Evolutionary conservation across 1,140 invertebrate genomes (phyloP), one percentile per base, ranked within the genome.

Genomic region (Leucophenga varia): DNA sequence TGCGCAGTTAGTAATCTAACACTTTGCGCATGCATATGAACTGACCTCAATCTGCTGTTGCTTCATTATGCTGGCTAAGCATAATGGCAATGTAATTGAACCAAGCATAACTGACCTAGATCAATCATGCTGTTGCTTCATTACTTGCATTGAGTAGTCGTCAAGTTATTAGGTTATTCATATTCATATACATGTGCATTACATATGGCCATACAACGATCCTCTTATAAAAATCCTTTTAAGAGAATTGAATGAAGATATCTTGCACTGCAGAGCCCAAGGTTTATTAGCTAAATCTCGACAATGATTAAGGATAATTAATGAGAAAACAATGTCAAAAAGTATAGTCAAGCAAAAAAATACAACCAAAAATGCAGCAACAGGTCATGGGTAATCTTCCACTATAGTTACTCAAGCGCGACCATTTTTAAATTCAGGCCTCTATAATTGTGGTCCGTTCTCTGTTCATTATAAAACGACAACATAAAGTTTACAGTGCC

Each of bases 371-470:
- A 31, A 2, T 41, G 3, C 25, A 38, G n/a, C 9, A 47, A 6
- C 48, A 44, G 14, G 34, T 48, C 7, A 52, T 52, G 50, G 49
- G 38, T 32, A 34, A 52, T 34, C 22, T 52, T 3, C 49, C 31
- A 38, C 17, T 17, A 37, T n/a, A 16, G 39, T 47, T 3, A 32
- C 35, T 1, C 49, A 34, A 22, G 22, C 14, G 9, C 13, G 25
- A 9, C 14, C 34, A 18, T 43, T 43, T 13, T 13, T 41, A n/a
- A 22, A 32, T 21, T 32, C 30, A 14, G 57, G 65, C 8, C 43
- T 74, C 0, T 73, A 77, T 49, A 76, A 72, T 31, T 64, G 61
- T 10, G 74, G 74, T 34, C 74, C 68, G 28, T 16, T 72, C 5
- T 36, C 45, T 49, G 49, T 56, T 16, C 40, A 45, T 31, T 25